Percentiles rank a stretch among this genome's conserved stretches.
phyloP scores from a whole-genome alignment of 2,888 invertebrate species.

The Myopa testacea region DNA sequence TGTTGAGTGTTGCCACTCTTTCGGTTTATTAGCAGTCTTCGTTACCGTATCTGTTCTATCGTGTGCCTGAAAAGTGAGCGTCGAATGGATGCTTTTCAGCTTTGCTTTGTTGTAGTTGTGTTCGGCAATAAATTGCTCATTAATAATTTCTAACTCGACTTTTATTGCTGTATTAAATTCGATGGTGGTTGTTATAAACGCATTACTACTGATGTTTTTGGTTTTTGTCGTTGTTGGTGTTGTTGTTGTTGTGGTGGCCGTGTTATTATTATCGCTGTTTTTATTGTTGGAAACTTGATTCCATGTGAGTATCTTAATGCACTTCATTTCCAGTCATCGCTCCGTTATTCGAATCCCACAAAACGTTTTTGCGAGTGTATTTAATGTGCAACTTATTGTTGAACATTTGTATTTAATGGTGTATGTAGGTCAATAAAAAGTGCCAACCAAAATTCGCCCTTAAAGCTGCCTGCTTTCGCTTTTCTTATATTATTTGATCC shows the following conservation, averaged over 20 bases:
- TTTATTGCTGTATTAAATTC: constrained; percentile 9
- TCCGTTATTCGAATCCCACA: not conserved
- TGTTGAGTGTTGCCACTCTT: not conserved
- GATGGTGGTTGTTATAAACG: not conserved
- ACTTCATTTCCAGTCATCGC: not conserved
- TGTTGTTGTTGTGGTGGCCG: not conserved
- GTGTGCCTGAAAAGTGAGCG: not conserved
- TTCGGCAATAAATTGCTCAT: constrained; percentile 35
- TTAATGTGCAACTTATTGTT: constrained; percentile 16
- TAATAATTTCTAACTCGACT: constrained; percentile 23
- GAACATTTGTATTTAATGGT: constrained; percentile 28
- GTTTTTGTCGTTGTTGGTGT: constrained; percentile 1
- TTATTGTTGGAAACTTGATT: not conserved
- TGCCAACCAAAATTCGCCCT: too few species aligned
- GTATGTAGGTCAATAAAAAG: not conserved
- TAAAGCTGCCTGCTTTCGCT: too few species aligned
- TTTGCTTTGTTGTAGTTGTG: constrained; percentile 19
- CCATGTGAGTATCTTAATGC: not conserved
- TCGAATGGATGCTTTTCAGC: not conserved
- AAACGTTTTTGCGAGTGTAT: constrained; percentile 20
- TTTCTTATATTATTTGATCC: too few species aligned
- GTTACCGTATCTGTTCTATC: not conserved
- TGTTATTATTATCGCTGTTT: not conserved
- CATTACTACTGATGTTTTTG: not conserved
- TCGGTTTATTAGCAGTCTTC: constrained; percentile 25